Evolutionary conservation across 2,888 invertebrate species (phyloP), one percentile per base, ranked within the genome.

Genomic region (Habroteleia sp.): DNA sequence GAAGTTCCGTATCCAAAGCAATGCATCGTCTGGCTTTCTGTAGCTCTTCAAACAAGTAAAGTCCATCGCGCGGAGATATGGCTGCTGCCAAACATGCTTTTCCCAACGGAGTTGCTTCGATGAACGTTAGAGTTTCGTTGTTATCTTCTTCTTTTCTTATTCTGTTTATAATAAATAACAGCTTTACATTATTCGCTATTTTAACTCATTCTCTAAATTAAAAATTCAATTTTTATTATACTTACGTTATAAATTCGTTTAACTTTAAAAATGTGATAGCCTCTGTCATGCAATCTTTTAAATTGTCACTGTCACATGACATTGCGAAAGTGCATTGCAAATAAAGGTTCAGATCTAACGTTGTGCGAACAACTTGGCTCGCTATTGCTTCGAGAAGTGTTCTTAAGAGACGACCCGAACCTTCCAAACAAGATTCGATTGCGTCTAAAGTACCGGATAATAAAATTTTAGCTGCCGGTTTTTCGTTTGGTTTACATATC

Each of bases 41-140:
- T 16, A 99, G 89, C 88, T 99, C 99, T 74, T 93, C 92, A 85
- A 98, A 96, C 33, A 99, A 91, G 10, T 94, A 91, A 4, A 98
- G 90, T 0, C 97, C 98, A 87, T 99, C 97, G 85, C 95, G 95
- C 0, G 99, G 98, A n/a, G 97, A 94, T 89, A 99, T 92, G 0
- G 97, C 96, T 0, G 98, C 97, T 11, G 96, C 92, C 13, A 99
- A 90, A 85, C 98, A 97, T 10, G 99, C 99, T 85, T 94, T 93
- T 0, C 97, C 99, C 56, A 99, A 90, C 75, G 95, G 93, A 1
- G 97, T 97, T 2, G 97, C 93, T 44, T 75, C 68, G 3, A 74
- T 39, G 33, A 46, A 35, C 1, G 35, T 44, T 14, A 25, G 14
- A 2, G 11, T 11, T 41, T 60, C 46, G 23, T 62, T 69, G 13